These are phyloP conservation scores for Rutilus rutilus DNA, from an alignment of 2,113 vertebrate species.

Conservation along the genomic window DNA sequence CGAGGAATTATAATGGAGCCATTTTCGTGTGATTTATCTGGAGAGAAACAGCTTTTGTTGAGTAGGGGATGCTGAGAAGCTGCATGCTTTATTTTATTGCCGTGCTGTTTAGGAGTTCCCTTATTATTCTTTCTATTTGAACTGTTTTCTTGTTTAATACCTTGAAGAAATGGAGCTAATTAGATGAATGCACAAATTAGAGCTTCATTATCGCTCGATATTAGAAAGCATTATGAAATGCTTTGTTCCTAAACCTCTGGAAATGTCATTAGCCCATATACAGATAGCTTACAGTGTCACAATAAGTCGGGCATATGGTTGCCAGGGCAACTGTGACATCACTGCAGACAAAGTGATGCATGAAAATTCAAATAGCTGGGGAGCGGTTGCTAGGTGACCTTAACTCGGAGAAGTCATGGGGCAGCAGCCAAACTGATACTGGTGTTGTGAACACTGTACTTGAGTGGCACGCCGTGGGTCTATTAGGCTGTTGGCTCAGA, in stretches of 20 bases:
- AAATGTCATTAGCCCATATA: slow-evolving; percentile 26
- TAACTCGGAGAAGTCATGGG: slow-evolving; percentile 77
- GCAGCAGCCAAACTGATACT: slow-evolving; percentile 76
- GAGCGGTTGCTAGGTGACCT: slow-evolving; percentile 86
- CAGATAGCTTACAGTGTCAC: slow-evolving; percentile 73
- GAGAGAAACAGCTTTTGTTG: neutral
- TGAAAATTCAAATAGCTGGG: slow-evolving; percentile 82
- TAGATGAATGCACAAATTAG: neutral
- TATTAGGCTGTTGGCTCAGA: slow-evolving; percentile 31
- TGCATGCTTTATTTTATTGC: neutral
- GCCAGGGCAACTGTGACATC: slow-evolving; percentile 84
- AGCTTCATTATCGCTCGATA: neutral
- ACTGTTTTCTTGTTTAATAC: neutral
- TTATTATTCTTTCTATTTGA: neutral
- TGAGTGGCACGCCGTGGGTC: slow-evolving; percentile 63
- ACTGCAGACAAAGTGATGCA: slow-evolving; percentile 83
- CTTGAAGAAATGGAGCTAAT: neutral
- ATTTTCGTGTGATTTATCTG: slow-evolving; percentile 35
- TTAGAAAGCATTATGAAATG: neutral
- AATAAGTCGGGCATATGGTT: slow-evolving; percentile 84
- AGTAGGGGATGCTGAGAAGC: neutral
- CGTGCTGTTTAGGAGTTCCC: neutral
- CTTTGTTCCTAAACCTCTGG: slow-evolving; percentile 16
- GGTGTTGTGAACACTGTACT: slow-evolving; percentile 74
- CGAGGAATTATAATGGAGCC: slow-evolving; percentile 59